These are phyloP conservation scores for fruit fly (Drosophila melanogaster) DNA, from an alignment of 1,140 invertebrate species.

Conservation along the genomic window DNA sequence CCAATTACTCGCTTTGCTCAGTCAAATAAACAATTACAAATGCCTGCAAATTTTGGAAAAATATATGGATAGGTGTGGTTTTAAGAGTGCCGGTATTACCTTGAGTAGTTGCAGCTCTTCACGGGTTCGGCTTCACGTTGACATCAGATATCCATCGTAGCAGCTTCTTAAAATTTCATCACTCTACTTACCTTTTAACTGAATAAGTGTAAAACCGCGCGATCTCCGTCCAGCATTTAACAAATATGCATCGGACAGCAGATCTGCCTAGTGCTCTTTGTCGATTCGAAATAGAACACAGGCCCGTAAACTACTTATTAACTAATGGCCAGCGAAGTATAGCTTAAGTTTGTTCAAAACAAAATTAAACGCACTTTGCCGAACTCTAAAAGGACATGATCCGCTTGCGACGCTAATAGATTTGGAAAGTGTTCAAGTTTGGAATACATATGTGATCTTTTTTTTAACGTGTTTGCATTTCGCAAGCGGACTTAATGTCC, in stretches of 20 bases:
- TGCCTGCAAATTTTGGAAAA: slow-evolving; percentile 1
- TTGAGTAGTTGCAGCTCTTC: slow-evolving; percentile 17
- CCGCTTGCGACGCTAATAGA: slow-evolving; percentile 17
- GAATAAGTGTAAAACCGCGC: slow-evolving; percentile 39
- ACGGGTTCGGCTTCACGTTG: background rate
- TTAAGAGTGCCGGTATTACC: slow-evolving; percentile 18
- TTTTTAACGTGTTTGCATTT: slow-evolving; percentile 3
- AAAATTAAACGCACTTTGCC: slow-evolving; percentile 51
- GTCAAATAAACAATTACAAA: background rate
- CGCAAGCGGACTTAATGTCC: slow-evolving; percentile 23
- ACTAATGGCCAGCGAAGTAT: slow-evolving; percentile 26
- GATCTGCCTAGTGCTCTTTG: slow-evolving; percentile 58
- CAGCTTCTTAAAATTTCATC: slow-evolving; percentile 23
- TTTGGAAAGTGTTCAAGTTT: background rate
- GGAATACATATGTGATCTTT: background rate
- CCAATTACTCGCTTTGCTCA: background rate
- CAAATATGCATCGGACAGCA: slow-evolving; percentile 19
- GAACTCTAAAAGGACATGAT: slow-evolving; percentile 1
- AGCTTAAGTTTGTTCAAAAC: slow-evolving; percentile 51
- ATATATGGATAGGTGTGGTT: background rate
- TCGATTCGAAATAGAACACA: slow-evolving; percentile 53
- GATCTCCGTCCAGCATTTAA: slow-evolving; percentile 30
- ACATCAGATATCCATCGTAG: background rate
- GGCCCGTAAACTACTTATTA: slow-evolving; percentile 22
- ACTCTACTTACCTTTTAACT: slow-evolving; percentile 66